A percentile compares a stretch with the other conserved stretches of the same genome.
phyloP scores from a whole-genome alignment of 2,113 vertebrate species.

The Pongo abelii region DNA sequence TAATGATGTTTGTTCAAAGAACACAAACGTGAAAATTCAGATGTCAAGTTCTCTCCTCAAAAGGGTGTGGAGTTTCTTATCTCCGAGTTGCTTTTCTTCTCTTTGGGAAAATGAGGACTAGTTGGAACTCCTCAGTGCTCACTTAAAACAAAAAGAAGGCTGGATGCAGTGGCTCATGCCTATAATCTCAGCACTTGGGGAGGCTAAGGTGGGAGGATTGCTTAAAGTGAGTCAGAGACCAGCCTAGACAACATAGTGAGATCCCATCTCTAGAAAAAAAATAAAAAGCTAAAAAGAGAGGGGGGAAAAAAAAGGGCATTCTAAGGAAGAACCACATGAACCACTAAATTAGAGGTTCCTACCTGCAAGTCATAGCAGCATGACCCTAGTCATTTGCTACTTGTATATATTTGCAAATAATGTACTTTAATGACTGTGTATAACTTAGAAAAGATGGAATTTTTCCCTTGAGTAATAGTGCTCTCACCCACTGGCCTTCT shows the following conservation, averaged over 20 bases:
- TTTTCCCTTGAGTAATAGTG: neutral
- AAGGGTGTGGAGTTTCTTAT: neutral
- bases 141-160: neutral
- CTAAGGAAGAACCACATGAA: neutral
- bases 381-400: neutral
- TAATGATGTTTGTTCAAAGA: neutral
- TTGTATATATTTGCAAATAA: neutral
- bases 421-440: neutral
- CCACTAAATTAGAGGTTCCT: neutral
- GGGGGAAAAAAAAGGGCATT: neutral
- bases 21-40: neutral
- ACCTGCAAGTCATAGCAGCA: neutral
- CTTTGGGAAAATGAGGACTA: neutral
- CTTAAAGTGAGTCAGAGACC: no score
- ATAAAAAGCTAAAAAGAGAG: no score
- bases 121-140: neutral
- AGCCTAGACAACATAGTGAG: no score
- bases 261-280: no score
- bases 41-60: neutral
- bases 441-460: neutral
- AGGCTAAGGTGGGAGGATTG: no score
- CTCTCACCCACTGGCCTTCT: neutral
- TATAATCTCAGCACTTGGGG: no score
- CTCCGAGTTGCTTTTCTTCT: neutral
- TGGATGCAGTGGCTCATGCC: no score